phyloP scores from a whole-genome alignment of 1,140 invertebrate species.

The Drosophila setifemur region DNA sequence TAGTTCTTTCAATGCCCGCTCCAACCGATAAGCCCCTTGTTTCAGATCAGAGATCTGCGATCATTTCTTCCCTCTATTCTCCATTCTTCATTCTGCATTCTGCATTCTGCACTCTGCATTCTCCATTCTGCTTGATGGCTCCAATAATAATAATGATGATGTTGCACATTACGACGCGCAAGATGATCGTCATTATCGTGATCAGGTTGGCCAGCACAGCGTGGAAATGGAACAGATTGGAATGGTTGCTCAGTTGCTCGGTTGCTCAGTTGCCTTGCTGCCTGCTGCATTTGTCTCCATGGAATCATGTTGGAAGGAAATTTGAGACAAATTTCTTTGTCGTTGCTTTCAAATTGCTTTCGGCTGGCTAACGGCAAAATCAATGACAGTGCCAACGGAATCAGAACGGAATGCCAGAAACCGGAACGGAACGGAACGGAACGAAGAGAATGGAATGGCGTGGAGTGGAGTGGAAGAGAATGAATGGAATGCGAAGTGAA shows the following conservation, averaged over 20 bases:
- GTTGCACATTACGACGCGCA: background rate
- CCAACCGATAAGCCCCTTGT: background rate
- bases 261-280: background rate
- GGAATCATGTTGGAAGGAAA: constrained; percentile 54
- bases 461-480: too few relatives aligned
- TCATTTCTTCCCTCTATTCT: background rate
- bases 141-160: constrained; percentile 11
- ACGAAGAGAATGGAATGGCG: background rate
- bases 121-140: background rate
- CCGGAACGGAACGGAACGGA: constrained; percentile 26
- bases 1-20: background rate
- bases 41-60: constrained; percentile 1
- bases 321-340: constrained; percentile 57
- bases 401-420: constrained; percentile 35
- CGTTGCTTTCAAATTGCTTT: constrained; percentile 56
- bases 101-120: background rate
- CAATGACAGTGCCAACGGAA: constrained; percentile 26
- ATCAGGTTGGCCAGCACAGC: constrained; percentile 31
- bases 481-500: constrained; percentile 5
- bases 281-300: constrained; percentile 47
- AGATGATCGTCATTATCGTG: constrained; percentile 11
- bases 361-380: constrained; percentile 36
- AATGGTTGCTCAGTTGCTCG: background rate
- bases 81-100: background rate
- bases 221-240: constrained; percentile 48